Conservation (phyloP, 2,888 invertebrate species). For the Caenorhabditis plicata region DNA sequence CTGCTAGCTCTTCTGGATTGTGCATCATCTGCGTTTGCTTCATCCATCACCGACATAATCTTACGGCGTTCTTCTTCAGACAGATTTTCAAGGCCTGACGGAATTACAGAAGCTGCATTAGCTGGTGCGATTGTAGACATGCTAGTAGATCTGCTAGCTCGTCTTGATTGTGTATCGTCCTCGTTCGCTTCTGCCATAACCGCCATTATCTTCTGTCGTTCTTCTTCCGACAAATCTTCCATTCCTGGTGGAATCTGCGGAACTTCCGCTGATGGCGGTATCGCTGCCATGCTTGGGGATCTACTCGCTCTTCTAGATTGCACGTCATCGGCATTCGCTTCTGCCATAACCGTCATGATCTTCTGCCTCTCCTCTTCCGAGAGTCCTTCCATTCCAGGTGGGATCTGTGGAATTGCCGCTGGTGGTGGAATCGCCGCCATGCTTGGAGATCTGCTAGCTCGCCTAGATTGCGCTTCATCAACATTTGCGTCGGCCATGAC, state of each 20-base stretch:
- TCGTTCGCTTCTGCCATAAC: constrained; percentile 69
- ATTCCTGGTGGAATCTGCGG: constrained; percentile 49
- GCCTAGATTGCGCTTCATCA: constrained; percentile 23
- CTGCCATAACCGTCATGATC: constrained; percentile 72
- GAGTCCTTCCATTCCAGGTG: constrained; percentile 66
- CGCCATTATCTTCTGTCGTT: constrained; percentile 71
- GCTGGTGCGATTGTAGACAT: no score
- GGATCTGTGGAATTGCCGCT: constrained; percentile 31
- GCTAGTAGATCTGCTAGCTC: no score
- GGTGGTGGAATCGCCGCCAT: no score
- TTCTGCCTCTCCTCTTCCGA: constrained; percentile 72
- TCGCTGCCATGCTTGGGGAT: constrained; percentile 12
- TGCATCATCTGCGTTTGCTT: constrained; percentile 68
- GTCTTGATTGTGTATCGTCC: constrained; percentile 5
- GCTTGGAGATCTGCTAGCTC: no score
- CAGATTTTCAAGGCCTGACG: constrained; percentile 63
- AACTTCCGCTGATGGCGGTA: not conserved
- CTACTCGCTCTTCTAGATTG: no score
- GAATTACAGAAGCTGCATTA: no score
- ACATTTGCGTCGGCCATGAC: constrained; percentile 73
- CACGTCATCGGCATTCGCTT: constrained; percentile 30
- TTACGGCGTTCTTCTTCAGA: constrained; percentile 72
- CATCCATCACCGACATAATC: constrained; percentile 73
- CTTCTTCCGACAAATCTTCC: constrained; percentile 70
- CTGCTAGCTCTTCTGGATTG: constrained; percentile 9